Conservation (phyloP, 2,888 invertebrate genomes). For the Mimachlamys varia region DNA sequence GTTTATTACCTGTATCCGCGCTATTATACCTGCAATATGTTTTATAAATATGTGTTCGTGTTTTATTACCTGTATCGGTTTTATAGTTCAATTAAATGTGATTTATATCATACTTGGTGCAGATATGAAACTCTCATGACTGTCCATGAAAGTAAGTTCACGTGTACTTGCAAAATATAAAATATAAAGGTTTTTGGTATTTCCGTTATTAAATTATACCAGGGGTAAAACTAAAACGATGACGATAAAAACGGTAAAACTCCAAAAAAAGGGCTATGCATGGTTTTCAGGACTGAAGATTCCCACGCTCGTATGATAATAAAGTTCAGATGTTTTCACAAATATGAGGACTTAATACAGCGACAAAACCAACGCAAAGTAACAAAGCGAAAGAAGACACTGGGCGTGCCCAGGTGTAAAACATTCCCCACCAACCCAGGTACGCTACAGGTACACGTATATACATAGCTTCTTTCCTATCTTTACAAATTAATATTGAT, state of each 20-base stretch:
- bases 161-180: too few relatives aligned
- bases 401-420: not conserved
- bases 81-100: too few relatives aligned
- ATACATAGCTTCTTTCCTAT: not conserved
- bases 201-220: too few relatives aligned
- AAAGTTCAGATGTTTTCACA: not conserved
- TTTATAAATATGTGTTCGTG: too few relatives aligned
- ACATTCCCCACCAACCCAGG: not conserved
- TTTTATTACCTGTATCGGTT: too few relatives aligned
- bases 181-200: too few relatives aligned
- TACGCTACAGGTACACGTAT: not conserved
- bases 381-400: not conserved
- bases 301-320: constrained; percentile 5
- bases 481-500: constrained; percentile 31
- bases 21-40: too few relatives aligned
- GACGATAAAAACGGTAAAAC: not conserved
- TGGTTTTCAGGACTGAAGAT: not conserved
- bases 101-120: too few relatives aligned
- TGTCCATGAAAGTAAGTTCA: too few relatives aligned
- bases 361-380: not conserved
- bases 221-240: not conserved
- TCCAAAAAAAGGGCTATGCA: not conserved
- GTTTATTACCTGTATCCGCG: too few relatives aligned
- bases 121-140: too few relatives aligned
- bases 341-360: constrained; percentile 14